A percentile compares a stretch with the other conserved stretches of the same genome.
These are phyloP conservation scores for Protosalanx chinensis DNA, from an alignment of 2,797 vertebrate genomes.

Conservation along the genomic window DNA sequence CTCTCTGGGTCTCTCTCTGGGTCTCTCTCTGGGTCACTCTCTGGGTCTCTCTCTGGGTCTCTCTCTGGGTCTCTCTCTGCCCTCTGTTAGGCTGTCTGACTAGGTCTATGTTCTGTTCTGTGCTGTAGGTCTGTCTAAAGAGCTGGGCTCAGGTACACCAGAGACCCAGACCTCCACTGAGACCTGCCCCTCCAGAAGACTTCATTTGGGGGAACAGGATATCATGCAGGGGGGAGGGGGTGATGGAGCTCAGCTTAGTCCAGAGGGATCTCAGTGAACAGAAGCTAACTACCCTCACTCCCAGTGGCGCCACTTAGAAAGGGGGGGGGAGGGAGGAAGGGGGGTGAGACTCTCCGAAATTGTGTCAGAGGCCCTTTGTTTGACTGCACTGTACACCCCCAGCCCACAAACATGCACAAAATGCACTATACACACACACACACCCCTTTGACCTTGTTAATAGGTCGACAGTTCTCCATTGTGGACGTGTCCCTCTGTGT, in stretches of 20 bases:
- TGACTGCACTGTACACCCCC: slow-evolving; percentile 46
- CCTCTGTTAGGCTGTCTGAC: too few species aligned
- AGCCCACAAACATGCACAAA: slow-evolving; percentile 6
- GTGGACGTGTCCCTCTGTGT: slow-evolving; percentile 44
- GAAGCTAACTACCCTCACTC: slow-evolving; percentile 51
- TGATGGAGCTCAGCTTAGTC: slow-evolving; percentile 47
- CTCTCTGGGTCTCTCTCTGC: neutral
- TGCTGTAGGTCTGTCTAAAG: neutral
- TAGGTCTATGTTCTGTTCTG: neutral
- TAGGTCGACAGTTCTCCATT: slow-evolving; percentile 44
- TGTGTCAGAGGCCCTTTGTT: slow-evolving; percentile 67
- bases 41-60: neutral
- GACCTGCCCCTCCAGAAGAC: slow-evolving; percentile 21
- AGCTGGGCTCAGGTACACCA: neutral
- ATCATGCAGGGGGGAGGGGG: neutral
- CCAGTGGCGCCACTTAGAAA: slow-evolving; percentile 60
- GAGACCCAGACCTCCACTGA: slow-evolving; percentile 13
- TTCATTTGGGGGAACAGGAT: neutral
- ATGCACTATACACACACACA: slow-evolving; percentile 6
- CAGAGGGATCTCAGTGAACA: slow-evolving; percentile 34
- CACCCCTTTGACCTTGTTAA: slow-evolving; percentile 30
- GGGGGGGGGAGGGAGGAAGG: slow-evolving; percentile 14
- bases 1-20: neutral
- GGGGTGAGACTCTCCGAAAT: slow-evolving; percentile 46
- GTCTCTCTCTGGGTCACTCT: neutral